Evolutionary conservation across 2,797 vertebrate genomes (phyloP).

Genomic region (Arnoldichthys spilopterus): DNA sequence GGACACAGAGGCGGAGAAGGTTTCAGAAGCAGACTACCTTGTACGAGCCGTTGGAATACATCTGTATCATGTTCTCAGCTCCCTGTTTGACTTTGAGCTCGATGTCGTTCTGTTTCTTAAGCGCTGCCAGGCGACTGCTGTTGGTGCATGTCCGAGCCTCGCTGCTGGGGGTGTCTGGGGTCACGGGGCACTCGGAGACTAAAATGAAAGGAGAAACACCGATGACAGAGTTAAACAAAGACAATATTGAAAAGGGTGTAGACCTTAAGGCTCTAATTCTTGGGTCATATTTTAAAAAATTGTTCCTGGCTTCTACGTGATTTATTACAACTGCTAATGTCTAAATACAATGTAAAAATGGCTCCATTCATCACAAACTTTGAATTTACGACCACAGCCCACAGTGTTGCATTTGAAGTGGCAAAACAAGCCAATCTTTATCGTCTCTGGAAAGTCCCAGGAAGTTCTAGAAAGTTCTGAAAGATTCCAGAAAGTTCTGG

Average conservation of each 20-base stretch:
- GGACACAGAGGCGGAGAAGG: neutral
- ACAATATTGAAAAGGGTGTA: neutral
- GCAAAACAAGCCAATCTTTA: too few species aligned
- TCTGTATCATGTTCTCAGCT: conserved; percentile 91
- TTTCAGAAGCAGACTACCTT: conserved; percentile 76
- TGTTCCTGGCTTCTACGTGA: too few species aligned
- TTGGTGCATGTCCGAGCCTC: conserved; percentile 80
- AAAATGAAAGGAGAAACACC: conserved; percentile 18
- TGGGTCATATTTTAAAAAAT: too few species aligned
- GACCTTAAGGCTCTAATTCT: too few species aligned
- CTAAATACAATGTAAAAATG: too few species aligned
- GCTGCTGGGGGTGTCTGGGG: conserved; percentile 86
- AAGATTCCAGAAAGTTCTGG: too few species aligned
- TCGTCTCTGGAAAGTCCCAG: too few species aligned
- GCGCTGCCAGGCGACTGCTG: conserved; percentile 81
- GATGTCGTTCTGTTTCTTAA: conserved; percentile 89
- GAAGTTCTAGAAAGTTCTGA: too few species aligned
- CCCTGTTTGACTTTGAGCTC: conserved; percentile 90
- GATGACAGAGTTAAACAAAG: neutral
- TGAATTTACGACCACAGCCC: too few species aligned
- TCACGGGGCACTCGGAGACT: conserved; percentile 80
- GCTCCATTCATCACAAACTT: too few species aligned
- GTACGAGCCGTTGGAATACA: conserved; percentile 90
- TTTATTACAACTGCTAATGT: too few species aligned
- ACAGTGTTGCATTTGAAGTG: too few species aligned